Evolutionary conservation across 2,113 vertebrate genomes (phyloP).

Genomic region (Condylura cristata): DNA sequence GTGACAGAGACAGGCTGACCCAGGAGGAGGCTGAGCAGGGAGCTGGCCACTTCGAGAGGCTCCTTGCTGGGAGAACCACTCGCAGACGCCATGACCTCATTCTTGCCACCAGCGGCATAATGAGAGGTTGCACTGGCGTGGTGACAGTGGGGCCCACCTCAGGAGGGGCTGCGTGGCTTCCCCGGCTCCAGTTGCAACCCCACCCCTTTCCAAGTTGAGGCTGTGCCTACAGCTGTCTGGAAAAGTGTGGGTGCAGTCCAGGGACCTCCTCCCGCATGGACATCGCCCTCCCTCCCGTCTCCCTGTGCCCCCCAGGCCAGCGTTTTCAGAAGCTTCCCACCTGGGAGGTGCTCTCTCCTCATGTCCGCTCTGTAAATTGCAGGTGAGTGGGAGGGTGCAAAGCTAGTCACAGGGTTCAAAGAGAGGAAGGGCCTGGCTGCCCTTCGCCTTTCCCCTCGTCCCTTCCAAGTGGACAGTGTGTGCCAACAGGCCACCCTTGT

Average conservation of each 20-base stretch:
- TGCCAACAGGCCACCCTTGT: not conserved
- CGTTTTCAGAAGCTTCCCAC: not conserved
- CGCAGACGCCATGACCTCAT: conserved; percentile 30
- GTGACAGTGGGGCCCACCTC: not conserved
- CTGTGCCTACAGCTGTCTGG: not conserved
- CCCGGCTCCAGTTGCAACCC: not conserved
- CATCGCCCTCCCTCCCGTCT: not conserved
- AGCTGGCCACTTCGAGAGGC: not conserved
- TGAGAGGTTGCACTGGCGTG: not conserved
- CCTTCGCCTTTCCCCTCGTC: too few species aligned
- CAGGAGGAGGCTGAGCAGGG: not conserved
- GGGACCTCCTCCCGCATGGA: not conserved
- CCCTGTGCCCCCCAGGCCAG: too few species aligned
- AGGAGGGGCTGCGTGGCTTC: rapidly evolving
- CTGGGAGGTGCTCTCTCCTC: not conserved
- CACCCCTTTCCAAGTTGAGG: not conserved
- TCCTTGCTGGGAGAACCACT: conserved; percentile 29
- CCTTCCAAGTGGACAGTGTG: not conserved
- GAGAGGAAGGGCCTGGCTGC: too few species aligned
- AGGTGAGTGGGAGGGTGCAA: rapidly evolving
- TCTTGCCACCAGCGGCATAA: not conserved
- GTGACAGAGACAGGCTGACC: not conserved
- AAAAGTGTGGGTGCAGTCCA: too few species aligned
- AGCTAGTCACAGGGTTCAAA: too few species aligned
- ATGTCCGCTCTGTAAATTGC: not conserved